Evolutionary conservation across 2,888 invertebrate genomes (phyloP), one percentile per base, ranked within the genome.

Genomic region (Apamea epomidion): DNA sequence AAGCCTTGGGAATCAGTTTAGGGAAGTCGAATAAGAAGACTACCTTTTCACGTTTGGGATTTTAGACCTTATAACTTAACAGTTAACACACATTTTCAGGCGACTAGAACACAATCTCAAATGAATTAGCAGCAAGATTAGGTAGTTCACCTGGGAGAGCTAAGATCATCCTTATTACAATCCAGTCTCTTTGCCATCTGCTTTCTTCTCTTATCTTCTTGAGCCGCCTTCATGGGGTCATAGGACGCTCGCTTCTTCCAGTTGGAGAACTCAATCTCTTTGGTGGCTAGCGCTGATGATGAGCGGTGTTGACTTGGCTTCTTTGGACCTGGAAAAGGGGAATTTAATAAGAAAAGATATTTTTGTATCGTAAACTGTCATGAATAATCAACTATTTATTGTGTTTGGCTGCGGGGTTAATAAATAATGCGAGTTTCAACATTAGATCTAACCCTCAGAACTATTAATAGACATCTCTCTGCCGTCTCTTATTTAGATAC

Each of bases 191-290:
- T 95, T 1, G 95, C 94, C 86, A 94, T 89, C 89, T 94, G 94
- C 90, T 97, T 97, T 92, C 97, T 98, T 91, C 97, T 97, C 91
- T 97, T 98, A 45, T 98, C 99, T 93, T 99, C 99, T 37, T 99
- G 99, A 0, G 99, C 99, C 0, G 99, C 99, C 94, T 98, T 98
- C 98, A 99, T 98, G 0, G 99, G 99, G 94, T 99, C 99, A 93
- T 99, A 99, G 78, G 98, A 98, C 89, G 99, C 98, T 29, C 99
- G 95, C 85, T 99, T 97, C 93, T 99, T 98, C 99, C 99, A 99
- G 91, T 99, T 99, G 89, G 98, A 98, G 95, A 98, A 98, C 92
- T 99, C 98, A 16, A 94, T 85, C 93, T 98, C 98, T 91, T 98
- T 98, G 69, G 98, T 97, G 0, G 98, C 98, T 8, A 98, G 95